Evolutionary conservation across 2,113 vertebrate species (phyloP).

Genomic region (Carettochelys insculpta): DNA sequence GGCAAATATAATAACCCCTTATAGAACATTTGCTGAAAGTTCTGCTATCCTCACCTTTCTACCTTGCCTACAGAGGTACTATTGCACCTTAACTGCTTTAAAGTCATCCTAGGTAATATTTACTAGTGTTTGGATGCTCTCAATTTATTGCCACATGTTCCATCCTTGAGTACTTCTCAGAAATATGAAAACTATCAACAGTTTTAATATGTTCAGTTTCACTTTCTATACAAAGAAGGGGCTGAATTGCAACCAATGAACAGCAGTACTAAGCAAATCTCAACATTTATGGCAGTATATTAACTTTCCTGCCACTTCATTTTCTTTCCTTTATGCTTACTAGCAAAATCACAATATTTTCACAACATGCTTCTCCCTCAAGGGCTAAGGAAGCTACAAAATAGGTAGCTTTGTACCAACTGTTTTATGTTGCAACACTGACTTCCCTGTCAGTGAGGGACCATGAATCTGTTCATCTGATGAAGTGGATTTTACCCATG

Average conservation of each 20-base stretch:
- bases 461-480: no score
- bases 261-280: background rate
- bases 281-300: background rate
- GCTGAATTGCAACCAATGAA: background rate
- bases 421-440: background rate
- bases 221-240: background rate
- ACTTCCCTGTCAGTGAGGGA: background rate
- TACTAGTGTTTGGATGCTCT: background rate
- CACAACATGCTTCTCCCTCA: background rate
- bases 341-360: background rate
- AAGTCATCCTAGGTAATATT: constrained; percentile 26
- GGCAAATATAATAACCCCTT: background rate
- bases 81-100: background rate
- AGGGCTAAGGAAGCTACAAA: background rate
- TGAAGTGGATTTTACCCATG: no score
- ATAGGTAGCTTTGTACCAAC: accelerated
- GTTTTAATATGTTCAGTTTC: background rate
- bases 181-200: background rate
- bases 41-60: background rate
- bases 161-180: background rate
- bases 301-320: background rate
- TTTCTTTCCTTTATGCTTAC: background rate
- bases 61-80: background rate
- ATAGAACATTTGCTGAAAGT: background rate
- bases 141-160: background rate